Evolutionary conservation across 2,797 vertebrate genomes (phyloP).

Genomic region (Diglossa cyanea): DNA sequence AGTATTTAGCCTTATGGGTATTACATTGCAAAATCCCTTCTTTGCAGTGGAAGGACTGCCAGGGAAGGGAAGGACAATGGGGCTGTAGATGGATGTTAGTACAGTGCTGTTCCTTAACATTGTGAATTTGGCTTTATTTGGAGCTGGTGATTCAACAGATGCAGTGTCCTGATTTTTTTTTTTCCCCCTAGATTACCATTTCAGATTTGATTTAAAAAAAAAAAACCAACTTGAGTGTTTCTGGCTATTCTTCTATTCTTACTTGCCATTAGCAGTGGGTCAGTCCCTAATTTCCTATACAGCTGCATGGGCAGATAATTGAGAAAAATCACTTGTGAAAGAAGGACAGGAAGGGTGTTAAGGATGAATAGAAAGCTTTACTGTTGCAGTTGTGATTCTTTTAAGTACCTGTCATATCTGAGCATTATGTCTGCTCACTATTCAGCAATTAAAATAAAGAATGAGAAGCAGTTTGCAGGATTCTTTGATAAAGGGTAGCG

Average conservation of each 20-base stretch:
- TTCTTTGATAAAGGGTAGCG: not conserved
- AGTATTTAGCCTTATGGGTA: not conserved
- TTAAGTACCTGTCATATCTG: not conserved
- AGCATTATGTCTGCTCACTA: not conserved
- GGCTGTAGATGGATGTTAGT: not conserved
- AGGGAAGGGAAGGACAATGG: not conserved
- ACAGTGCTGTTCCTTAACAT: not conserved
- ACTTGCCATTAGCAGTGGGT: not conserved
- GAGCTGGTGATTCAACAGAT: not conserved
- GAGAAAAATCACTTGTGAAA: not conserved
- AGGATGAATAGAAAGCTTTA: not conserved
- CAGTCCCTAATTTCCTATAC: not conserved
- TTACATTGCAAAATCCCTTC: conserved; percentile 32
- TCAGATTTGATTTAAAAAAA: not conserved
- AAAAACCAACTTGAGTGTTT: not conserved
- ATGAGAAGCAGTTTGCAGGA: not conserved
- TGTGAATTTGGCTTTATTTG: not conserved
- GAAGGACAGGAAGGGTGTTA: not conserved
- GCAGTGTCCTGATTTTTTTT: not conserved
- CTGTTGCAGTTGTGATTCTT: not conserved
- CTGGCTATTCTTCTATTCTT: not conserved
- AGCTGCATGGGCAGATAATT: not conserved
- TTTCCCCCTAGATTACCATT: not conserved
- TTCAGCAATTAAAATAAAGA: not conserved
- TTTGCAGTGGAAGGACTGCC: not conserved